phyloP scores from a whole-genome alignment of 2,888 invertebrate genomes.

The Muschampia plurimacula region DNA sequence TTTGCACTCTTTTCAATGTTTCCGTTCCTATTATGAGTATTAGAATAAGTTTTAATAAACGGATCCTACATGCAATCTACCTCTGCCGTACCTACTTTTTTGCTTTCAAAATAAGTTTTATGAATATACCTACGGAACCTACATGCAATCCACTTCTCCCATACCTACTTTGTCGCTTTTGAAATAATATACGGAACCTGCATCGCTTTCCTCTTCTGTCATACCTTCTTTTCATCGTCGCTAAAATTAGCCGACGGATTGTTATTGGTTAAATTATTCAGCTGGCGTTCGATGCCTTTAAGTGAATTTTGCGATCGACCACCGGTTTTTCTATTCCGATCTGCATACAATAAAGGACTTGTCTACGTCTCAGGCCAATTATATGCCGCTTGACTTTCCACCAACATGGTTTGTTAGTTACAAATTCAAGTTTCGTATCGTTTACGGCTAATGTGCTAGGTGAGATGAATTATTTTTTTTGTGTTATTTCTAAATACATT shows the following conservation, averaged over 20 bases:
- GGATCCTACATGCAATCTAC: no score
- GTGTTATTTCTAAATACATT: no score
- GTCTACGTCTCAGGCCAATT: conserved; percentile 35
- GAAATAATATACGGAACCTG: conserved; percentile 7
- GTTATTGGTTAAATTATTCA: conserved; percentile 84
- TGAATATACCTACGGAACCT: no score
- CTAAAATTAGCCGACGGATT: conserved; percentile 81
- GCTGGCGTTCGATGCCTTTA: conserved; percentile 75
- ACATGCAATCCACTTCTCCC: no score
- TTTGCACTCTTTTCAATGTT: no score
- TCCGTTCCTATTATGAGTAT: no score
- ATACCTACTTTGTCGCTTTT: no score
- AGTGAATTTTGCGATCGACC: conserved; percentile 82
- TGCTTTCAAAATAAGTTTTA: no score
- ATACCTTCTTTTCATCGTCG: conserved; percentile 59
- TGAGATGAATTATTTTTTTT: background rate
- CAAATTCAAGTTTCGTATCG: conserved; percentile 35
- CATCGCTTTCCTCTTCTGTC: background rate
- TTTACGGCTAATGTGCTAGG: conserved; percentile 31
- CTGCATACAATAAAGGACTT: conserved; percentile 47
- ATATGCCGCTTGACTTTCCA: conserved; percentile 30
- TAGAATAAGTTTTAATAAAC: no score
- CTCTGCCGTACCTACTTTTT: no score
- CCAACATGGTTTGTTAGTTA: conserved; percentile 18
- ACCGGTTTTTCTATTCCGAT: conserved; percentile 58